phyloP scores from a whole-genome alignment of 2,797 vertebrate genomes.

The Gymnoscopelus microlampas region DNA sequence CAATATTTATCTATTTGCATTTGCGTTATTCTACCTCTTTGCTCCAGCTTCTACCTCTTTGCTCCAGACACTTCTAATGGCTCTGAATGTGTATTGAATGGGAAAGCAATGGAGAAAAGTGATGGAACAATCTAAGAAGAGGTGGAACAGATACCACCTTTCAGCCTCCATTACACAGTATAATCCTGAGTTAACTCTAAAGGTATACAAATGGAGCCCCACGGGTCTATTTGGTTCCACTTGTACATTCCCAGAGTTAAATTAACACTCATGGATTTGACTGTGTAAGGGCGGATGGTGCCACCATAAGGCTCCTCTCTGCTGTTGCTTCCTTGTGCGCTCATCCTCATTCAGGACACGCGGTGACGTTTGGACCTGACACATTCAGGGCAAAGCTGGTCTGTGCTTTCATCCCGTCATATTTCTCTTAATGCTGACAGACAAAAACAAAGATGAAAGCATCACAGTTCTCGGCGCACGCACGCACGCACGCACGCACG shows the following conservation, averaged over 20 bases:
- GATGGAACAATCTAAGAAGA: conserved; percentile 56
- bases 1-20: conserved; percentile 57
- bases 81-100: conserved; percentile 62
- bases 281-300: conserved; percentile 50
- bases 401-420: conserved; percentile 61
- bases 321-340: conserved; percentile 52
- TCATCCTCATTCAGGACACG: conserved; percentile 54
- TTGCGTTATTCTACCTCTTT: conserved; percentile 27
- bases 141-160: conserved; percentile 53
- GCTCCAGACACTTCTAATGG: conserved; percentile 69
- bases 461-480: conserved; percentile 14
- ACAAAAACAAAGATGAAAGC: conserved; percentile 46
- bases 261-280: too few species aligned
- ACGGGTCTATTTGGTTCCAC: too few species aligned
- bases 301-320: conserved; percentile 56
- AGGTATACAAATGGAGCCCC: too few species aligned
- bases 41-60: conserved; percentile 42
- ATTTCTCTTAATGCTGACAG: conserved; percentile 58
- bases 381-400: conserved; percentile 74
- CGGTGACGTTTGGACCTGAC: conserved; percentile 73
- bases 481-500: too few species aligned
- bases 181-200: conserved; percentile 19
- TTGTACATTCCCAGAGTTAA: too few species aligned
- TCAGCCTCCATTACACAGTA: conserved; percentile 66
- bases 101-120: conserved; percentile 29